phyloP scores from a whole-genome alignment of 2,888 invertebrate genomes.

The Apeira syringaria region DNA sequence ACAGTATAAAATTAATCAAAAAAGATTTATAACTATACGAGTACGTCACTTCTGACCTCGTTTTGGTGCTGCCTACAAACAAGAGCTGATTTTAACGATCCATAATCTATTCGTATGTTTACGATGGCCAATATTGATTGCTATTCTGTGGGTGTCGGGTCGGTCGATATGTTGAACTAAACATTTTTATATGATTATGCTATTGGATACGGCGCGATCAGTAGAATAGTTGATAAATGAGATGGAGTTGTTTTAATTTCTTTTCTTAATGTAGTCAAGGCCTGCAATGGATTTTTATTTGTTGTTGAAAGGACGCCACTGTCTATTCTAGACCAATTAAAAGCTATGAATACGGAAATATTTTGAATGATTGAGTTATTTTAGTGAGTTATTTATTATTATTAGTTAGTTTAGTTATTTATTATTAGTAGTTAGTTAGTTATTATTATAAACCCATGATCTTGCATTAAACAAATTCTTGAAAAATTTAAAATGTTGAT shows the following conservation, averaged over 20 bases:
- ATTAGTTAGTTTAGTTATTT: no score
- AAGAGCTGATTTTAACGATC: slow-evolving; percentile 44
- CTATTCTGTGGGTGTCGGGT: slow-evolving; percentile 24
- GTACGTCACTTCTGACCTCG: slow-evolving; percentile 57
- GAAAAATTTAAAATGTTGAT: no score
- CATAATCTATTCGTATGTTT: slow-evolving; percentile 41
- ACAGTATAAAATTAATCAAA: neutral
- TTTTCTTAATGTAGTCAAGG: no score
- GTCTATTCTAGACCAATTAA: no score
- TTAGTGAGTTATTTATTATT: no score
- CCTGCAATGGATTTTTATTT: no score
- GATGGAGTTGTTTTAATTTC: neutral
- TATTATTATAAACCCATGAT: no score
- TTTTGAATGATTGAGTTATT: no score
- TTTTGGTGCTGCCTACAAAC: slow-evolving; percentile 28
- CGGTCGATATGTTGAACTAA: slow-evolving; percentile 16
- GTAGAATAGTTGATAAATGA: slow-evolving; percentile 17
- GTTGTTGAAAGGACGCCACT: no score
- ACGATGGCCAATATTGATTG: slow-evolving; percentile 36
- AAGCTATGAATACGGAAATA: no score
- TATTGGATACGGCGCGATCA: slow-evolving; percentile 24
- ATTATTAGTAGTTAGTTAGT: no score
- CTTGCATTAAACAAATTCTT: no score
- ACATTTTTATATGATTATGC: slow-evolving; percentile 21
- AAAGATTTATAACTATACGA: neutral